A percentile compares a stretch with the other conserved stretches of the same genome.
Evolutionary conservation across 1,140 invertebrate species (phyloP).

Genomic region (Tetraneura akinire): DNA sequence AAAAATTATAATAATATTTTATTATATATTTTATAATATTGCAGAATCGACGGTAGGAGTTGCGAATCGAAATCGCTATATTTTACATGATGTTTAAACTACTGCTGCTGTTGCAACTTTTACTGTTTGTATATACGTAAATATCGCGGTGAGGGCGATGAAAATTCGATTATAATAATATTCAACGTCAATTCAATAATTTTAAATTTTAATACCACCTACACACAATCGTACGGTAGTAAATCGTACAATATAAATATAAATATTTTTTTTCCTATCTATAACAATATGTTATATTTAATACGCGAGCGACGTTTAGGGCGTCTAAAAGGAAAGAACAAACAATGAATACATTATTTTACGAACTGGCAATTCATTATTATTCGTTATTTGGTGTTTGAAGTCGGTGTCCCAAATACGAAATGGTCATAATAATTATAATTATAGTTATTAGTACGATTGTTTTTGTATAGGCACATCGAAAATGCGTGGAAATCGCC

Average conservation of each 20-base stretch:
- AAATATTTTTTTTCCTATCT: background rate
- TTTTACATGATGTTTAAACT: background rate
- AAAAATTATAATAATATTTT: too few species aligned
- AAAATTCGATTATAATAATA: background rate
- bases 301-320: background rate
- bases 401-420: background rate
- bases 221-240: background rate
- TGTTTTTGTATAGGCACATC: too few species aligned
- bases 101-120: too few species aligned
- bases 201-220: too few species aligned
- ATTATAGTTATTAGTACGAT: background rate
- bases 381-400: background rate
- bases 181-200: background rate
- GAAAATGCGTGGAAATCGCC: background rate
- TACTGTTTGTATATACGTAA: too few species aligned
- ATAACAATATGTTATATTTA: background rate
- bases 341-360: background rate
- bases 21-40: too few species aligned
- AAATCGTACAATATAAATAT: slow-evolving; percentile 6
- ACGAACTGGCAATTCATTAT: background rate
- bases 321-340: background rate
- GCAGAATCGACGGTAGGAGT: background rate
- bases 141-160: background rate
- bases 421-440: background rate
- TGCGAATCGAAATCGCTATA: background rate